A percentile compares a stretch with the other conserved stretches of the same genome.
phyloP scores from a whole-genome alignment of 2,888 invertebrate genomes.

The Prosapia bicincta region DNA sequence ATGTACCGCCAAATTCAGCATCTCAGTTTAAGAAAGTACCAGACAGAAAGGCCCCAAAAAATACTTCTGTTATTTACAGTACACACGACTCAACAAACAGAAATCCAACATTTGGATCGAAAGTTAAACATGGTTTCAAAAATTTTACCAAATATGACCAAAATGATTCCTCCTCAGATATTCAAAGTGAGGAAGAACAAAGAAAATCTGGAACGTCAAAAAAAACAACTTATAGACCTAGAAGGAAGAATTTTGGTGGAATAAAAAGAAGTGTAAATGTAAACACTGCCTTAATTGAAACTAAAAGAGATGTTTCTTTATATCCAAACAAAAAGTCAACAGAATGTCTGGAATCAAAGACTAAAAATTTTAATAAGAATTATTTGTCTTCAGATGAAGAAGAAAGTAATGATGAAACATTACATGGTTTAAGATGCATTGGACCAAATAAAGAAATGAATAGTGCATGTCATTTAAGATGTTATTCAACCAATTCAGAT shows the following conservation, averaged over 20 bases:
- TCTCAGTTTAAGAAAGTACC: background rate
- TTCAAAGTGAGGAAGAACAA: background rate
- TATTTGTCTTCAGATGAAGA: background rate
- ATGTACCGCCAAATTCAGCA: constrained; percentile 1
- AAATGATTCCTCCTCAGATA: background rate
- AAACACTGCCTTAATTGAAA: background rate
- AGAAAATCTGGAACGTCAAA: background rate
- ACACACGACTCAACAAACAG: background rate
- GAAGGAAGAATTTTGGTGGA: background rate
- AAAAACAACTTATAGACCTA: background rate
- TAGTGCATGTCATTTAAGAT: no score
- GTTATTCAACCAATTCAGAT: no score
- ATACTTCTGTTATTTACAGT: no score
- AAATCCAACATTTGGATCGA: background rate
- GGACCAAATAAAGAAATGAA: background rate
- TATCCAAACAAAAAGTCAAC: background rate
- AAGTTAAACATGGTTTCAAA: background rate
- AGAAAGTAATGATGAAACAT: background rate
- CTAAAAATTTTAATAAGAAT: background rate
- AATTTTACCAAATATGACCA: background rate
- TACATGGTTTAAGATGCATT: background rate
- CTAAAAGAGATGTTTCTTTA: background rate
- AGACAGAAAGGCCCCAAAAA: no score
- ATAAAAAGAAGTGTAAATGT: background rate
- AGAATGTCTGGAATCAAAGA: background rate